These are phyloP conservation scores for Acrobasis repandana DNA, from an alignment of 2,888 invertebrate genomes.

Conservation along the genomic window DNA sequence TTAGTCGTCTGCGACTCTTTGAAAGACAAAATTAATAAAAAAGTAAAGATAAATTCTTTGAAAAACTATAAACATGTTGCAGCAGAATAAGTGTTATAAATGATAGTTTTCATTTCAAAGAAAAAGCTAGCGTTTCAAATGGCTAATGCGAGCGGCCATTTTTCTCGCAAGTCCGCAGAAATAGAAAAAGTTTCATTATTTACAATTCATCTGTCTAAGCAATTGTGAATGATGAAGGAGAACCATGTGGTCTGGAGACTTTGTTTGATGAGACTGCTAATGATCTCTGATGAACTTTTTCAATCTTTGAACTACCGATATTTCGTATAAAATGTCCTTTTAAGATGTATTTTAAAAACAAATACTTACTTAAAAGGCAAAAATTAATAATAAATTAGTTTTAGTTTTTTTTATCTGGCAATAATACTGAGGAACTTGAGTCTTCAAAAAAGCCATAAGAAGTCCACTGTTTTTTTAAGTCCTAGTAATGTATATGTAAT, in stretches of 20 bases:
- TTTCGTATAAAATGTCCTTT: too few species aligned
- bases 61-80: background rate
- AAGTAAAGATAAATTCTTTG: background rate
- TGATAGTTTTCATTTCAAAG: conserved; percentile 9
- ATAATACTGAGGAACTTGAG: too few species aligned
- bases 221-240: conserved; percentile 9
- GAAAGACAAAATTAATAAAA: background rate
- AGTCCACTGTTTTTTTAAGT: too few species aligned
- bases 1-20: too few species aligned
- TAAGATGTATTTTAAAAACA: too few species aligned
- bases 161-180: background rate
- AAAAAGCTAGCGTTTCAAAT: background rate
- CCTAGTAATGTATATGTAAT: too few species aligned
- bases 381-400: too few species aligned
- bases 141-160: background rate
- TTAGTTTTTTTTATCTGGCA: too few species aligned
- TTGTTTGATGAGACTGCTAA: background rate
- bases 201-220: conserved; percentile 8
- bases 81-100: background rate
- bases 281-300: background rate
- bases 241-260: background rate
- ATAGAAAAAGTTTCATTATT: conserved; percentile 15
- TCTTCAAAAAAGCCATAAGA: too few species aligned
- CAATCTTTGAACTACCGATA: too few species aligned
- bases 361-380: too few species aligned